These are phyloP conservation scores for Syngnathus acus DNA, from an alignment of 2,797 vertebrate species.

Conservation along the genomic window DNA sequence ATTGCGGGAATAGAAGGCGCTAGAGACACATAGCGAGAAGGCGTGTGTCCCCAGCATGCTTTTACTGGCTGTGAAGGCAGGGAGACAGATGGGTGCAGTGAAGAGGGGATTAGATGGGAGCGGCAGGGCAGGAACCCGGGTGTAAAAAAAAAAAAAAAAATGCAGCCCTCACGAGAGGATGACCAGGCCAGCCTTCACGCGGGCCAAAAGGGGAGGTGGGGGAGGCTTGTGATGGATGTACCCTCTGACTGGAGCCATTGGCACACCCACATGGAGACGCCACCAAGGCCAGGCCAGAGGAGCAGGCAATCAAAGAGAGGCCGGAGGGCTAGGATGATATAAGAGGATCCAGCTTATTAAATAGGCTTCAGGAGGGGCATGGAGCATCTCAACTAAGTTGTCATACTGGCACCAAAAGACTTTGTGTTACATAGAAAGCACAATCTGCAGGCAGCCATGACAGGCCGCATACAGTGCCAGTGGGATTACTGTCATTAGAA, in stretches of 20 bases:
- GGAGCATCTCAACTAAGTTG: conserved; percentile 60
- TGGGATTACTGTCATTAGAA: conserved; percentile 62
- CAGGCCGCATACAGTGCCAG: conserved; percentile 55
- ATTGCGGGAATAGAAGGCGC: conserved; percentile 31
- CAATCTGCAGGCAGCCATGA: conserved; percentile 50
- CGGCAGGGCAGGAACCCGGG: conserved; percentile 41
- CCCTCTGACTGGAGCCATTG: conserved; percentile 44
- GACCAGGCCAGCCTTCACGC: conserved; percentile 30
- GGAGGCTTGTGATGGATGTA: conserved; percentile 56
- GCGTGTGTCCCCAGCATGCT: conserved; percentile 37
- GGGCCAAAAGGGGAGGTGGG: conserved; percentile 18
- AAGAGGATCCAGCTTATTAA: conserved; percentile 68
- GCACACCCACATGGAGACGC: conserved; percentile 52
- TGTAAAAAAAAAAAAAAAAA: conserved; percentile 37
- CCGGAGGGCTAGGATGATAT: conserved; percentile 53
- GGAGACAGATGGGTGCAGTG: conserved; percentile 57
- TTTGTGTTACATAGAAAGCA: conserved; percentile 41
- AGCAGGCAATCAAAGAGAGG: conserved; percentile 62
- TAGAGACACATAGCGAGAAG: conserved; percentile 32
- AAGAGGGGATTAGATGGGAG: conserved; percentile 56
- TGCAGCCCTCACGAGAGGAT: conserved; percentile 42
- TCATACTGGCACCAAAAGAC: conserved; percentile 55
- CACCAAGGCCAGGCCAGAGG: conserved; percentile 57
- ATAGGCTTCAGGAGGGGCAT: conserved; percentile 60
- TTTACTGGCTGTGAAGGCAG: conserved; percentile 45